phyloP scores from a whole-genome alignment of 2,888 invertebrate genomes.

The Macrosiphum euphorbiae region DNA sequence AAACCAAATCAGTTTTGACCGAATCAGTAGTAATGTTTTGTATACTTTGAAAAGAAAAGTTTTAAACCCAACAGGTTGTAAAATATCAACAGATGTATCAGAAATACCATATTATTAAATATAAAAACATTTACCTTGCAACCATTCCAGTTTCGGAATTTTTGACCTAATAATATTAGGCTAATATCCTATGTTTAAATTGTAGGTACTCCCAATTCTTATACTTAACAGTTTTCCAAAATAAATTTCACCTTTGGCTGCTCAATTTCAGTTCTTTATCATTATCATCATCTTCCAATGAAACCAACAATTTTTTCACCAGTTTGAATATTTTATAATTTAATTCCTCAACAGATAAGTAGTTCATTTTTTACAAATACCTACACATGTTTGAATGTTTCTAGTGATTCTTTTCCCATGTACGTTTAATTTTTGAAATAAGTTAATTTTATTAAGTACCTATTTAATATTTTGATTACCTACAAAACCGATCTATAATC shows the following conservation, averaged over 20 bases:
- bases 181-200: neutral
- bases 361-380: conserved; percentile 36
- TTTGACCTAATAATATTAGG: too few relatives aligned
- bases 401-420: conserved; percentile 17
- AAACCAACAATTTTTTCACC: conserved; percentile 1
- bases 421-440: conserved; percentile 15
- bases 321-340: conserved; percentile 22
- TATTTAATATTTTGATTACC: neutral
- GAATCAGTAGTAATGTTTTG: neutral
- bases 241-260: conserved; percentile 18
- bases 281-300: neutral
- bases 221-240: conserved; percentile 18
- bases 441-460: neutral
- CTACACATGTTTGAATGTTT: conserved; percentile 53
- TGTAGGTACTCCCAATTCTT: neutral
- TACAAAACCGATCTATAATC: too few relatives aligned
- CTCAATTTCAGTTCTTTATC: conserved; percentile 36
- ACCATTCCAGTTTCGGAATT: neutral
- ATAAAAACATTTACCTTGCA: neutral
- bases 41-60: neutral
- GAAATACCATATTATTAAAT: neutral
- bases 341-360: conserved; percentile 34
- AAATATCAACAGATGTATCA: neutral
- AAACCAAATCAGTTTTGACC: neutral
- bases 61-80: neutral